Percentiles rank a stretch among this genome's conserved stretches.
phyloP scores from a whole-genome alignment of 2,888 invertebrate genomes.

The Acleris holmiana region DNA sequence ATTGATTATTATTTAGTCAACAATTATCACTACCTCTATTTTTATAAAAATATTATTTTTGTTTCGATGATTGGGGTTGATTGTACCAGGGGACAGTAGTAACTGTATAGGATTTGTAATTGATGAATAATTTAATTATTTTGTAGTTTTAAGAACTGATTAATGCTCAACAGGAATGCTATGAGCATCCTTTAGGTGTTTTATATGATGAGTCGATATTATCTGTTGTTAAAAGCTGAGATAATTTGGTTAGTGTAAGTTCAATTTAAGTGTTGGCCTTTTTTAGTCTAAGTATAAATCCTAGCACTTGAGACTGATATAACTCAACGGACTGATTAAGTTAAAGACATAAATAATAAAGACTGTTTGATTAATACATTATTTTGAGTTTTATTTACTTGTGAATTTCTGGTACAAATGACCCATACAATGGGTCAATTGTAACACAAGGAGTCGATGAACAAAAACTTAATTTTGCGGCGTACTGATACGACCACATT shows the following conservation, averaged over 20 bases:
- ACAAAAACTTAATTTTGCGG: too few relatives aligned
- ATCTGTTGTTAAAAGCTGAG: not conserved
- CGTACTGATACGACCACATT: not conserved
- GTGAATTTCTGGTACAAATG: not conserved
- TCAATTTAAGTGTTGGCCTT: not conserved
- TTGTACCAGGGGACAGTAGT: not conserved
- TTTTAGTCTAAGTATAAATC: not conserved
- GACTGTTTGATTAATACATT: not conserved
- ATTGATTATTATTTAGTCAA: too few relatives aligned
- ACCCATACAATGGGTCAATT: not conserved
- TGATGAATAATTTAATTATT: not conserved
- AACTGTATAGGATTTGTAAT: conserved; percentile 1
- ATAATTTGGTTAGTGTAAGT: not conserved
- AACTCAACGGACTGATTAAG: conserved; percentile 4
- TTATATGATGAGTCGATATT: not conserved
- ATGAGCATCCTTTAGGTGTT: not conserved
- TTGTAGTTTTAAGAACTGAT: not conserved
- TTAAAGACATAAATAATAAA: conserved; percentile 1
- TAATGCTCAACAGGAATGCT: not conserved
- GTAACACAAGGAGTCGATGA: too few relatives aligned
- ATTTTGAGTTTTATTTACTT: not conserved
- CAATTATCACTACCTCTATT: too few relatives aligned
- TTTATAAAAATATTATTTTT: too few relatives aligned
- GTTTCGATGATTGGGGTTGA: not conserved
- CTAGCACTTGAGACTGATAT: not conserved